Base-by-base conservation (phyloP, 2,113 vertebrate genomes). In the Euleptes europaea region DNA sequence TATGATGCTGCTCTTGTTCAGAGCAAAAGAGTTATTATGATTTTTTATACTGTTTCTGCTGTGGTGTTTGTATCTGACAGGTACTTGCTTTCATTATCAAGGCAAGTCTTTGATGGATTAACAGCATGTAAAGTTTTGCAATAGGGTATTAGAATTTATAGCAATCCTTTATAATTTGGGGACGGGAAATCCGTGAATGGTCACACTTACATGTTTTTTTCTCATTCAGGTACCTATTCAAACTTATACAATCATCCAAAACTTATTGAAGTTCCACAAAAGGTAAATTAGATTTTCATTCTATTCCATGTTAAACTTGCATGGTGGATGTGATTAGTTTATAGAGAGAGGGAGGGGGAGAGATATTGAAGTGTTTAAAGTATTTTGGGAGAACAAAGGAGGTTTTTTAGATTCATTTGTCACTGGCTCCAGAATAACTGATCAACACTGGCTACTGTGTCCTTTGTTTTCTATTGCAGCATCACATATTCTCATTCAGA, bases 191-290 rank as follows among this genome's bases (percentile, higher is more conserved):
- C 66, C n/a, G 80, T 73, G 3, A 38, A 66, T 35, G 49, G n/a
- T 49, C 15, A 73, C 47, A 19, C 5, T 63, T 40, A 23, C 8
- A 15, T 49, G 33, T 88, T 86, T 74, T 33, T 78, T 47, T 78
- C 91, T 40, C n/a, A n/a, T 80, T 92, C 28, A 99, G 99, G 99
- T 94, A 99, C 98, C 1, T 99, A 99, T 67, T 99, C 98, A 86
- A 99, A 99, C 93, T 94, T 99, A 12, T 99, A 99, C 79, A 99
- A 99, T 95, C 97, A 97, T 80, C 98, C 98, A 60, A 99, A 98
- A 19, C 93, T 99, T 89, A 99, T 99, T 75, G 92, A 96, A 47
- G 98, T 98, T 9, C 97, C 98, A n/a, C 92, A 95, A 75, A 98
- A 98, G 97, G 99, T 99, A 96, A 94, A 86, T 82, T 77, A 7